Percentiles rank a stretch among this genome's conserved stretches.
phyloP scores from a whole-genome alignment of 1,140 invertebrate genomes.

The Dendrolimus punctatus region DNA sequence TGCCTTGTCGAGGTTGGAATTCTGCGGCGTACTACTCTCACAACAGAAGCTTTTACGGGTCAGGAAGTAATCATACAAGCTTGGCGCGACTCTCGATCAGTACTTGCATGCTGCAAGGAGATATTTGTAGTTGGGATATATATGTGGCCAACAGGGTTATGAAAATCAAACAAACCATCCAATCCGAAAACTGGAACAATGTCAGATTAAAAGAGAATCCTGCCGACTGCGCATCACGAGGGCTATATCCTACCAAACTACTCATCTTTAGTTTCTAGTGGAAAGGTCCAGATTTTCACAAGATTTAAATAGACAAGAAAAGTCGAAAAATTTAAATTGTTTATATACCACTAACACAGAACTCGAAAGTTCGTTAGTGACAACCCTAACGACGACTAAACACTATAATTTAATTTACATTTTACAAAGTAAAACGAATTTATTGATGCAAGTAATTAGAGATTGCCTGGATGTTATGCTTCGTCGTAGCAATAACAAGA shows the following conservation, averaged over 20 bases:
- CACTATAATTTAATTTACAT: no score
- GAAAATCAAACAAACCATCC: slow-evolving; percentile 28
- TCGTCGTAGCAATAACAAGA: no score
- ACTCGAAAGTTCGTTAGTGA: no score
- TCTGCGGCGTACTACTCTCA: slow-evolving; percentile 52
- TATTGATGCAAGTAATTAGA: no score
- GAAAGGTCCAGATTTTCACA: slow-evolving; percentile 14
- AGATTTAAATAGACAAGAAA: no score
- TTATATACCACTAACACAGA: no score
- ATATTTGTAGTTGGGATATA: slow-evolving; percentile 24
- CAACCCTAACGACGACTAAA: no score
- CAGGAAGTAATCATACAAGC: slow-evolving; percentile 6
- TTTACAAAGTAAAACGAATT: no score
- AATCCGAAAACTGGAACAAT: slow-evolving; percentile 19
- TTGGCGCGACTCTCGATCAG: slow-evolving; percentile 36
- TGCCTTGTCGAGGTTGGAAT: slow-evolving; percentile 63
- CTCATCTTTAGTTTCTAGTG: slow-evolving; percentile 18
- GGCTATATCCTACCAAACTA: slow-evolving; percentile 14
- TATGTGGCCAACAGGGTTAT: slow-evolving; percentile 44
- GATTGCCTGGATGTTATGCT: no score
- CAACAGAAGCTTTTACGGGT: slow-evolving; percentile 11
- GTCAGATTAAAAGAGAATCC: slow-evolving; percentile 28
- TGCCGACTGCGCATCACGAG: slow-evolving; percentile 22
- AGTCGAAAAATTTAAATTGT: no score
- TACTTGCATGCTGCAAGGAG: slow-evolving; percentile 32